Evolutionary conservation across 2,888 invertebrate species (phyloP), one percentile per base, ranked within the genome.

Genomic region (Drosophila kambysellisi): DNA sequence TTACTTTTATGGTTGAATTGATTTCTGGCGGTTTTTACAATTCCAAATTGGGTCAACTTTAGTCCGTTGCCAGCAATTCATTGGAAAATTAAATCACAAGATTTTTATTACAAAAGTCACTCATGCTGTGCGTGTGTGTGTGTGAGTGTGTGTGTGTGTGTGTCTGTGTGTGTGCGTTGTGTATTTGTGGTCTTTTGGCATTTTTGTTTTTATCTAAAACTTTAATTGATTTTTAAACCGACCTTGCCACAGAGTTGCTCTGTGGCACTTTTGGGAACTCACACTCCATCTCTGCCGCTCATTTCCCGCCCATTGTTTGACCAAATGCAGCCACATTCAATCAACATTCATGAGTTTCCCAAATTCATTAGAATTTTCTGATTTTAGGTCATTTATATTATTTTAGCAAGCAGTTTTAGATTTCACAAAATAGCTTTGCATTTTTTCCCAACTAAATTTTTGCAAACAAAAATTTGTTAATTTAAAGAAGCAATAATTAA

Each of bases 201-300:
- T 79, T 76, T 71, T 46, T 56, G 65, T 68, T 79, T 79, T 54
- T 46, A 72, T 74, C 74, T 29, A 72, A 81, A 82, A 81, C 81
- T 76, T 81, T 72, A 85, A 85, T 85, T 87, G 88, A 79, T 85
- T 84, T 83, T 82, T 74, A 84, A 75, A 81, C 81, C 83, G 71
- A 73, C 70, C 74, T 74, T 73, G 72, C 54, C 65, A 71, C 70
- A 78, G 48, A 75, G 48, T 48, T 58, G 46, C 59, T 67, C 51
- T 57, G 51, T 56, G 41, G 32, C 12, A 64, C 12, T 15, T 46
- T 56, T 29, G 29, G 39, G 7, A 15, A 56, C 29, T 8, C n/a
- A 11, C 39, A 15, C 29, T 8, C 3, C 5, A 11, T 29, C 12
- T 12, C 30, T 3, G 0, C 39, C 39, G 1, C 37, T 29, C 20